A percentile compares a stretch with the other conserved stretches of the same genome.
Evolutionary conservation across 1,140 invertebrate genomes (phyloP).

Genomic region (Camponotus vicinus): DNA sequence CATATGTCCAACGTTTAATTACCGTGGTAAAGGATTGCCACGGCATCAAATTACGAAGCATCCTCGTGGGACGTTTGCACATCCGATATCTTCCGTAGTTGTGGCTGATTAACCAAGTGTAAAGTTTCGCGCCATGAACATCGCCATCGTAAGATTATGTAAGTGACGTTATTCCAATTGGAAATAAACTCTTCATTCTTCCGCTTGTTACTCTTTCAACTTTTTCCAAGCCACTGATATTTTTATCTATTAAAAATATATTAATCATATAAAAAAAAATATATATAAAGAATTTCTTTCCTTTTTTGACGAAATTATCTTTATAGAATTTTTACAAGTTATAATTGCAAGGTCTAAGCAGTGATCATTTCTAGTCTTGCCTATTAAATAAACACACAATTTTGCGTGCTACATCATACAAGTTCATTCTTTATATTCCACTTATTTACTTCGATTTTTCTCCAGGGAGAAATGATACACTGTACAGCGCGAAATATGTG

Average conservation of each 20-base stretch:
- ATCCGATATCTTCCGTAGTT: constrained; percentile 6
- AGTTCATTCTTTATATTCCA: not conserved
- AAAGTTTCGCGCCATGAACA: constrained; percentile 7
- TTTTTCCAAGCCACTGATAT: not conserved
- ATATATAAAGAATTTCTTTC: not conserved
- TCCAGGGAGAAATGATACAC: not conserved
- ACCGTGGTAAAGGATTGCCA: not conserved
- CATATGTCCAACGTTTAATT: constrained; percentile 29
- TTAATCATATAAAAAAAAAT: not conserved
- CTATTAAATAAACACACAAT: not conserved
- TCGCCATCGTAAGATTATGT: not conserved
- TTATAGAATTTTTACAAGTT: no score
- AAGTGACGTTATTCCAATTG: not conserved
- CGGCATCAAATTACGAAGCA: constrained; percentile 16
- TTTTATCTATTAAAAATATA: not conserved
- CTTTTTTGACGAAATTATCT: no score
- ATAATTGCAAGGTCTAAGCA: no score
- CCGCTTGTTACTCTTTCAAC: not conserved
- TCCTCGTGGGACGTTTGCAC: not conserved
- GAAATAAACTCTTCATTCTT: not conserved
- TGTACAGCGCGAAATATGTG: constrained; percentile 13
- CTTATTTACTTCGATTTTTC: not conserved
- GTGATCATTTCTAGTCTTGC: not conserved
- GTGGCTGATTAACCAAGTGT: not conserved
- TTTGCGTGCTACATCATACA: not conserved